Evolutionary conservation across 1,140 invertebrate species (phyloP).

Genomic region (Aphidius ervi): DNA sequence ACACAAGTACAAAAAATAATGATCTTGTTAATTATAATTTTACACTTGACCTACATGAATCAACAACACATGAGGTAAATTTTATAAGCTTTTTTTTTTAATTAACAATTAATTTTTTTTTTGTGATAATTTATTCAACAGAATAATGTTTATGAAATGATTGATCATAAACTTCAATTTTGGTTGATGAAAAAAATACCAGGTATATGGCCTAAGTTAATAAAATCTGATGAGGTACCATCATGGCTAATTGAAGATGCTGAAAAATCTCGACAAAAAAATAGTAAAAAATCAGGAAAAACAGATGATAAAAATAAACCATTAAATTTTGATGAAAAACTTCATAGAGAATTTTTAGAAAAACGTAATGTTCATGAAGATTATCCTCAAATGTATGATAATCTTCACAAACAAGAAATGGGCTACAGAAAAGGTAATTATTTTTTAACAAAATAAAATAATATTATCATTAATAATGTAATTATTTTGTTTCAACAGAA

Average conservation of each 20-base stretch:
- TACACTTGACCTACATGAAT: slow-evolving; percentile 55
- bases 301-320: not conserved
- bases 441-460: slow-evolving; percentile 7
- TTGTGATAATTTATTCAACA: slow-evolving; percentile 24
- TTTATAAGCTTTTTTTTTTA: slow-evolving; percentile 42
- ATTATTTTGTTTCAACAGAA: slow-evolving; percentile 57
- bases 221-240: not conserved
- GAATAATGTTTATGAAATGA: slow-evolving; percentile 20
- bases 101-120: slow-evolving; percentile 61
- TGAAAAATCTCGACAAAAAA: slow-evolving; percentile 3
- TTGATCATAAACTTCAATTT: slow-evolving; percentile 19
- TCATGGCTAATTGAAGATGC: slow-evolving; percentile 7
- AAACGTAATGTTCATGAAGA: slow-evolving; percentile 66
- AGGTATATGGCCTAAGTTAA: slow-evolving; percentile 9
- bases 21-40: slow-evolving; percentile 30
- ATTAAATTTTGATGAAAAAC: slow-evolving; percentile 52
- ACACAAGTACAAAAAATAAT: slow-evolving; percentile 1
- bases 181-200: slow-evolving; percentile 9
- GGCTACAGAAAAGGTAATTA: slow-evolving; percentile 70
- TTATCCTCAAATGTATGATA: slow-evolving; percentile 73
- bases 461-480: slow-evolving; percentile 13
- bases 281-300: slow-evolving; percentile 1
- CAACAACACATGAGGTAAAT: slow-evolving; percentile 74
- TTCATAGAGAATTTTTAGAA: slow-evolving; percentile 60
- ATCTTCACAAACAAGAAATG: slow-evolving; percentile 73